phyloP scores from a whole-genome alignment of 2,888 invertebrate species.

The Agriopis leucophaearia region DNA sequence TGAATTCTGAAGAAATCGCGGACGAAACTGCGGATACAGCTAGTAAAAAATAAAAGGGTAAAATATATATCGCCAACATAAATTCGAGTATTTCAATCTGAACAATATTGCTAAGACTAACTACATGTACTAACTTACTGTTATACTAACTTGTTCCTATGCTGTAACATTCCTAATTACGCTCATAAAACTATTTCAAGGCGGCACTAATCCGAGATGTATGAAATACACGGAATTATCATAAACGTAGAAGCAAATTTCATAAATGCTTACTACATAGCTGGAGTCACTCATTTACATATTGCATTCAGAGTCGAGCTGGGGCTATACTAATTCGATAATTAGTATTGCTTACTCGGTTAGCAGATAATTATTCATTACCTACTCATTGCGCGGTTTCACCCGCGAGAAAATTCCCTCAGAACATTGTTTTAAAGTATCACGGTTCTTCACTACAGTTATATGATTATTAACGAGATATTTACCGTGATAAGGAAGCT shows the following conservation, averaged over 20 bases:
- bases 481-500: too few species aligned
- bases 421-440: neutral
- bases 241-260: conserved; percentile 19
- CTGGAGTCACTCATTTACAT: conserved; percentile 8
- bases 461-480: too few species aligned
- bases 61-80: too few species aligned
- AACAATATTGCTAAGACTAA: neutral
- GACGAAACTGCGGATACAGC: too few species aligned
- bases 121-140: neutral
- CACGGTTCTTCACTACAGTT: too few species aligned
- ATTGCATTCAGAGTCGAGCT: conserved; percentile 2
- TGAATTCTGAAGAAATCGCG: too few species aligned
- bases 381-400: neutral
- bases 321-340: neutral
- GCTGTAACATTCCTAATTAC: conserved; percentile 23
- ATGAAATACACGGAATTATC: conserved; percentile 24
- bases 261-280: conserved; percentile 11
- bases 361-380: neutral
- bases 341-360: neutral
- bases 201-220: conserved; percentile 7
- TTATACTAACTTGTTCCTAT: conserved; percentile 7
- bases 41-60: too few species aligned
- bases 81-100: neutral
- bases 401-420: neutral
- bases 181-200: conserved; percentile 31